Percentiles rank a stretch among this genome's conserved stretches.
Conservation (phyloP, 2,888 invertebrate species). For the Molanna angustata region DNA sequence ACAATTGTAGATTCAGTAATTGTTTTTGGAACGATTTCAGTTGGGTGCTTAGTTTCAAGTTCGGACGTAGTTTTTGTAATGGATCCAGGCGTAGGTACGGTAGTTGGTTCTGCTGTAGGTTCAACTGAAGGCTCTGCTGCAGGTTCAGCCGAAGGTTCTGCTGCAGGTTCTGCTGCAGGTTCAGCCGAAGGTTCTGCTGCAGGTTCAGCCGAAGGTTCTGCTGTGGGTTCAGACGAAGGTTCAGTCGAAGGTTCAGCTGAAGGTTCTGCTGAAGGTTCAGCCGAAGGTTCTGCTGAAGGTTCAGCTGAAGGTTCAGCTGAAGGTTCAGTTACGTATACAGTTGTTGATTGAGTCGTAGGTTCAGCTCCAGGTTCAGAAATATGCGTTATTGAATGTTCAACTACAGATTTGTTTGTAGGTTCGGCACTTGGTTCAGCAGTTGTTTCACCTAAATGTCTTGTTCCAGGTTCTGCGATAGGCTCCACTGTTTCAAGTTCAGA, state of each 20-base stretch:
- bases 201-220: constrained; percentile 36
- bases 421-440: constrained; percentile 33
- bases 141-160: constrained; percentile 37
- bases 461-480: constrained; percentile 35
- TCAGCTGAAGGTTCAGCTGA: constrained; percentile 34
- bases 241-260: constrained; percentile 28
- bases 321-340: constrained; percentile 36
- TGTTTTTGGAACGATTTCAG: constrained; percentile 16
- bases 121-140: constrained; percentile 35
- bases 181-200: constrained; percentile 34
- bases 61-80: constrained; percentile 37
- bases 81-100: constrained; percentile 35
- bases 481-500: constrained; percentile 38
- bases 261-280: constrained; percentile 32
- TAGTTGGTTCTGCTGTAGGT: constrained; percentile 34
- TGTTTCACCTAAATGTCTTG: constrained; percentile 39
- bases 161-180: constrained; percentile 35
- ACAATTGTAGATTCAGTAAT: constrained; percentile 32
- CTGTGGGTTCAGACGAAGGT: constrained; percentile 35
- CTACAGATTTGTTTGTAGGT: constrained; percentile 33
- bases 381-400: no score
- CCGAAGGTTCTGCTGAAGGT: constrained; percentile 33
- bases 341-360: constrained; percentile 36
- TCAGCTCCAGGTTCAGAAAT: constrained; percentile 38
- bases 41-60: no score